Conservation (phyloP, 1,140 invertebrate genomes). For the Heterodera carotae region DNA sequence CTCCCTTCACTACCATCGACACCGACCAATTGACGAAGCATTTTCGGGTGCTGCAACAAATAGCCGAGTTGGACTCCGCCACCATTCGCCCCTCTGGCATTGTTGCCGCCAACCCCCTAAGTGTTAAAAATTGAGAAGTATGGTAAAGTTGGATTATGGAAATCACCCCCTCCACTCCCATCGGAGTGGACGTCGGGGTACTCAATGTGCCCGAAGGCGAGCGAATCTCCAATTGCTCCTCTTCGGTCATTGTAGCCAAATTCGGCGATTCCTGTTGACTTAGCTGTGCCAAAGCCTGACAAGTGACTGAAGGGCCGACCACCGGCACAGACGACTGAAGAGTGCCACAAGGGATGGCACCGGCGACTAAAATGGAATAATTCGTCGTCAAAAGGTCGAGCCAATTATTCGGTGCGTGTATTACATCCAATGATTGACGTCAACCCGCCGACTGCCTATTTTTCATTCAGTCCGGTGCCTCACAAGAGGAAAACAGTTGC, state of each 20-base stretch:
- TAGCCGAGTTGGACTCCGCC: not conserved
- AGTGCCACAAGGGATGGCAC: constrained; percentile 89
- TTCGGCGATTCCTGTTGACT: constrained; percentile 5
- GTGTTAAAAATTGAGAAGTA: not conserved
- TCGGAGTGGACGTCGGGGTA: constrained; percentile 19
- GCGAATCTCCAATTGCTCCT: constrained; percentile 18
- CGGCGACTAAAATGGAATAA: constrained; percentile 73
- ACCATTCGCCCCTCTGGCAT: not conserved
- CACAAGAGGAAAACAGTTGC: too few relatives aligned
- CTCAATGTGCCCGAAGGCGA: constrained; percentile 21
- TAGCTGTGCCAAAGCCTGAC: constrained; percentile 76
- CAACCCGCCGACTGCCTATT: not conserved
- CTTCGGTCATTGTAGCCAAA: constrained; percentile 19
- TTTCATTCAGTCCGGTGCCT: too few relatives aligned
- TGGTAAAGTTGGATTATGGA: not conserved
- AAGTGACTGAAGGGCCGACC: constrained; percentile 93
- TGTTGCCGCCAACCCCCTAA: not conserved
- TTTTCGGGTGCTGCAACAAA: not conserved
- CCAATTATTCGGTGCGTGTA: not conserved
- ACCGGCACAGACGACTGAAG: constrained; percentile 85
- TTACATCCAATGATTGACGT: not conserved
- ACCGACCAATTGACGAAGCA: not conserved
- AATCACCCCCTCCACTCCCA: constrained; percentile 15
- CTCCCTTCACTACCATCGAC: not conserved
- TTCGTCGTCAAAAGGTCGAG: not conserved